A percentile compares a stretch with the other conserved stretches of the same genome.
Conservation (phyloP, 2,888 invertebrate species). For the Amblyjoppa proteus region DNA sequence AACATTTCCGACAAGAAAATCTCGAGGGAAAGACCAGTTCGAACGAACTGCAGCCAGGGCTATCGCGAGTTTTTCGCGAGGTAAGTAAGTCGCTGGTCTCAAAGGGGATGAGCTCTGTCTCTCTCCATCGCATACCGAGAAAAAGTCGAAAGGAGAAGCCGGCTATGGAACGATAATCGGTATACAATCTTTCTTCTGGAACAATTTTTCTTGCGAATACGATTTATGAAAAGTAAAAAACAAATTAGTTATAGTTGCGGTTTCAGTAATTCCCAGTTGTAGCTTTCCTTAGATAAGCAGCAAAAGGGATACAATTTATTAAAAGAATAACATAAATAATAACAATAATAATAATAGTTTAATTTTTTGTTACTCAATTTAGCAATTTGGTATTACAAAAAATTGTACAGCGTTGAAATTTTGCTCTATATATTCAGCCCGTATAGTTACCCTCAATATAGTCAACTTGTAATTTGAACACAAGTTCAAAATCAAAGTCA, state of each 20-base stretch:
- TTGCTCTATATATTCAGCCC: no score
- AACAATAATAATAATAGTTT: no score
- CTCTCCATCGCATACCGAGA: neutral
- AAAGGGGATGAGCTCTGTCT: neutral
- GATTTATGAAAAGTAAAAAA: neutral
- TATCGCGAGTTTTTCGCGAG: neutral
- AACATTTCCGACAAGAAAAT: constrained; percentile 23
- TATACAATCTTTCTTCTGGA: neutral
- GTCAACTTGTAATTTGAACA: no score
- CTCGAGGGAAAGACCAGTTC: constrained; percentile 4
- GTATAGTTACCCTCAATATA: no score
- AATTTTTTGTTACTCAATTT: no score
- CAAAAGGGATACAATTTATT: no score
- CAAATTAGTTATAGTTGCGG: neutral
- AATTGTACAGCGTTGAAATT: no score
- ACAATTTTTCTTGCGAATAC: neutral
- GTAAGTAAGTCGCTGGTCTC: neutral
- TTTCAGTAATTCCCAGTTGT: no score
- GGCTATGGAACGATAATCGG: neutral
- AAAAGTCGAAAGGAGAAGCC: neutral
- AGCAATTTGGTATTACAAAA: no score
- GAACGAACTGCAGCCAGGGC: neutral
- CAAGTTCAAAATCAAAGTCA: no score
- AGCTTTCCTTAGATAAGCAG: no score
- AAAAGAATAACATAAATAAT: no score